phyloP scores from a whole-genome alignment of 2,888 invertebrate genomes.

The Limulus polyphemus region DNA sequence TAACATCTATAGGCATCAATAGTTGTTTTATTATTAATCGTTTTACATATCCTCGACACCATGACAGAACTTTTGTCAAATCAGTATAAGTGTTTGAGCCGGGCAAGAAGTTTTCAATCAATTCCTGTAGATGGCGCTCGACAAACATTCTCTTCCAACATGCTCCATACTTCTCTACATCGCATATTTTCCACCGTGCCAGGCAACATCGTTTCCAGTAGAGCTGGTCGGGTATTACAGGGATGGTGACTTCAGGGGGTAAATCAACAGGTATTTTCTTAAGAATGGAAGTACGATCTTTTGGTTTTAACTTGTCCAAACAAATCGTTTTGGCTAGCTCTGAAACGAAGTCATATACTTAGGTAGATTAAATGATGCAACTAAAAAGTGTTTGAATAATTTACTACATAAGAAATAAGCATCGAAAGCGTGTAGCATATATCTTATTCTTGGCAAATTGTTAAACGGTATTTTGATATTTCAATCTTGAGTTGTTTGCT shows the following conservation, averaged over 20 bases:
- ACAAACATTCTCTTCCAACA: constrained; percentile 13
- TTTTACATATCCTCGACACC: constrained; percentile 1
- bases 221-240: background rate
- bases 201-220: constrained; percentile 14
- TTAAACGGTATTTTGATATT: too few relatives aligned
- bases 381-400: too few relatives aligned
- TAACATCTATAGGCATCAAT: background rate
- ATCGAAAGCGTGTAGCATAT: too few relatives aligned
- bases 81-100: background rate
- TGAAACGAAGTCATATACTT: too few relatives aligned
- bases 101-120: constrained; percentile 9
- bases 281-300: too few relatives aligned
- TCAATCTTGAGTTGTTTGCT: too few relatives aligned
- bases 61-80: constrained; percentile 1
- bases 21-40: constrained; percentile 6
- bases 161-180: constrained; percentile 1
- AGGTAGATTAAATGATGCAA: too few relatives aligned
- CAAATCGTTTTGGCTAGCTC: too few relatives aligned
- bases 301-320: too few relatives aligned
- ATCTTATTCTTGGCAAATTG: too few relatives aligned
- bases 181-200: constrained; percentile 1
- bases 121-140: constrained; percentile 3
- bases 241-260: constrained; percentile 4
- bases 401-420: too few relatives aligned
- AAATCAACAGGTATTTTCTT: constrained; percentile 6